Evolutionary conservation across 2,797 vertebrate species (phyloP).

Genomic region (Psittacula echo): DNA sequence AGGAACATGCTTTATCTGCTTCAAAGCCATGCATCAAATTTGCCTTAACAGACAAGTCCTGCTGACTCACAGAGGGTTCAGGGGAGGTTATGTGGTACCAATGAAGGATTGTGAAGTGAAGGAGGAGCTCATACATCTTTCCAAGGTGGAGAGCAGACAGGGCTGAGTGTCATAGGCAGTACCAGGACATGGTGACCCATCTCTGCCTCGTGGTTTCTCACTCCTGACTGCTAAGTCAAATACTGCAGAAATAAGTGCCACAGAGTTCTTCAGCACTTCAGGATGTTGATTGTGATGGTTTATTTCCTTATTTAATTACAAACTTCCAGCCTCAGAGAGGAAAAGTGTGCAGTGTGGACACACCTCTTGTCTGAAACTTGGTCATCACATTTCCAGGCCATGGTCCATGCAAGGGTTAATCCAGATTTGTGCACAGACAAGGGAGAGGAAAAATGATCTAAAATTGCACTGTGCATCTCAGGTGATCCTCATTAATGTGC

Average conservation of each 20-base stretch:
- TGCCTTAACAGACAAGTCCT: not conserved
- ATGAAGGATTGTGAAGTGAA: not conserved
- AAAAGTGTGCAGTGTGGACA: not conserved
- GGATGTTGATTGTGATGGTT: not conserved
- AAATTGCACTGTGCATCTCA: accelerated
- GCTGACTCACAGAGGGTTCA: not conserved
- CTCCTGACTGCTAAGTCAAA: not conserved
- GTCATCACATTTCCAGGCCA: not conserved
- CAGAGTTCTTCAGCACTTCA: not conserved
- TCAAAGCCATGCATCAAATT: not conserved
- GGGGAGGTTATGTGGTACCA: not conserved
- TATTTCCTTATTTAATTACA: not conserved
- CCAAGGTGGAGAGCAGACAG: not conserved
- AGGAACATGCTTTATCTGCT: not conserved
- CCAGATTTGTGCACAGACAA: not conserved
- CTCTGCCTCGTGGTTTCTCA: not conserved
- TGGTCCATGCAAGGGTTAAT: not conserved
- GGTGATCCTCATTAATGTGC: not conserved
- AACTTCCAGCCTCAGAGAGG: not conserved
- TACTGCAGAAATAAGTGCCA: not conserved
- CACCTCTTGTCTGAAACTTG: not conserved
- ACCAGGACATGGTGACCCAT: not conserved
- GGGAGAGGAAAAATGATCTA: not conserved
- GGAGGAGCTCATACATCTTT: not conserved
- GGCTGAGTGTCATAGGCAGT: not conserved